phyloP scores from a whole-genome alignment of 2,888 invertebrate genomes.

The Tetranychus truncatus region DNA sequence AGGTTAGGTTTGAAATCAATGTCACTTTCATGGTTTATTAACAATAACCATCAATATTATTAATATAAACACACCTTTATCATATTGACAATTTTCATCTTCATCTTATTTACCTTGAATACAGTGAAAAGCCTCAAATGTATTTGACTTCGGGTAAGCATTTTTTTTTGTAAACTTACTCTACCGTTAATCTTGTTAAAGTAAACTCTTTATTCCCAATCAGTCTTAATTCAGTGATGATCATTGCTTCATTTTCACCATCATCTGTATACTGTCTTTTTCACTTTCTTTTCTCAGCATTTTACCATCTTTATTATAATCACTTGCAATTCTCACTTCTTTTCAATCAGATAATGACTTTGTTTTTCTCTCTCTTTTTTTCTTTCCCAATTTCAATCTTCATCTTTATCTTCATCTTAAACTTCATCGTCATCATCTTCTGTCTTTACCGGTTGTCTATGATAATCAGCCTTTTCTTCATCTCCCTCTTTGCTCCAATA shows the following conservation, averaged over 20 bases:
- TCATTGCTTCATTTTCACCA: neutral
- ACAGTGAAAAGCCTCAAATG: no score
- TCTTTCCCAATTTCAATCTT: neutral
- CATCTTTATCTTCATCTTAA: neutral
- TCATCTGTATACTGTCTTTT: neutral
- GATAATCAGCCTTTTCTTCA: neutral
- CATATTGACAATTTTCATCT: no score
- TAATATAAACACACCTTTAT: no score
- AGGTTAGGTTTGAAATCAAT: no score
- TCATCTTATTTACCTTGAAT: no score
- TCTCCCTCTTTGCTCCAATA: neutral
- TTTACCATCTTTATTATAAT: no score
- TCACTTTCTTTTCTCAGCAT: neutral
- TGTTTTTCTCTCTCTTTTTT: neutral
- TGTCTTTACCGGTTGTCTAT: neutral
- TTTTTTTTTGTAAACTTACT: neutral
- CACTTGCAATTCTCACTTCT: no score
- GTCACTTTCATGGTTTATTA: no score
- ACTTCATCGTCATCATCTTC: neutral
- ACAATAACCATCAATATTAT: no score
- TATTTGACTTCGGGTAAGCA: neutral
- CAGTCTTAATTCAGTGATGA: neutral
- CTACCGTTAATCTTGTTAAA: neutral
- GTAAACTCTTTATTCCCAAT: neutral
- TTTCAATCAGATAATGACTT: neutral